Base-by-base conservation (phyloP, 2,888 invertebrate genomes). In the Melipona bicolor region DNA sequence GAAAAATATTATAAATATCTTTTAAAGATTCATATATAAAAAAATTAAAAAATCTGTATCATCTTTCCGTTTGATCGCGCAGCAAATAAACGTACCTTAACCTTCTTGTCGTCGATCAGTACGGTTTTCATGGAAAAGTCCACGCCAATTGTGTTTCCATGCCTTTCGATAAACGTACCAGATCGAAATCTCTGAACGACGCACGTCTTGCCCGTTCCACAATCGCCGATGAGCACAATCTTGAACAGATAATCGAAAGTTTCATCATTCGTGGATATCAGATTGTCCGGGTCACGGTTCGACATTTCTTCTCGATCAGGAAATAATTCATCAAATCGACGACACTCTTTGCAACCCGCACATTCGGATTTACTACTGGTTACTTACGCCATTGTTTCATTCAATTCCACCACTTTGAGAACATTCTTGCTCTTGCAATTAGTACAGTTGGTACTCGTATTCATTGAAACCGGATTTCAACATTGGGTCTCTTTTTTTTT, bases 71-170 rank as follows among this genome's bases (percentile, higher is more conserved):
- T 49, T 13, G 24, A 52, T 64, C 56, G 56, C 62, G 6, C 56
- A 76, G 71, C 43, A 72, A 56, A 49, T 17, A 32, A 59, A 61
- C 90, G 94, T 95, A 99, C 98, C 97, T 99, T 99, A 90, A 99
- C 97, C 95, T 97, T 97, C 95, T 99, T 99, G 75, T 98, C 98
- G 94, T 99, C 99, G 70, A 99, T 97, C 89, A 97, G 96, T 62
- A 99, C 96, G 76, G 99, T 99, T 96, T 99, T 99, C 99, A 99
- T 99, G 84, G 99, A 99, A 95, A 99, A 99, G 95, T 99, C 99
- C 79, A 99, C 99, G 87, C 99, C 99, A 93, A 99, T 99, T 70
- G 99, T 99, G 94, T 98, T 99, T 81, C 98, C 98, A 95, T 99
- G 98, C 89, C 98, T 96, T 95, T 99, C 99, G 88, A 98, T 97